A percentile compares a stretch with the other conserved stretches of the same genome.
These are phyloP conservation scores for Hirundo rustica DNA, from an alignment of 2,797 vertebrate genomes.

Conservation along the genomic window DNA sequence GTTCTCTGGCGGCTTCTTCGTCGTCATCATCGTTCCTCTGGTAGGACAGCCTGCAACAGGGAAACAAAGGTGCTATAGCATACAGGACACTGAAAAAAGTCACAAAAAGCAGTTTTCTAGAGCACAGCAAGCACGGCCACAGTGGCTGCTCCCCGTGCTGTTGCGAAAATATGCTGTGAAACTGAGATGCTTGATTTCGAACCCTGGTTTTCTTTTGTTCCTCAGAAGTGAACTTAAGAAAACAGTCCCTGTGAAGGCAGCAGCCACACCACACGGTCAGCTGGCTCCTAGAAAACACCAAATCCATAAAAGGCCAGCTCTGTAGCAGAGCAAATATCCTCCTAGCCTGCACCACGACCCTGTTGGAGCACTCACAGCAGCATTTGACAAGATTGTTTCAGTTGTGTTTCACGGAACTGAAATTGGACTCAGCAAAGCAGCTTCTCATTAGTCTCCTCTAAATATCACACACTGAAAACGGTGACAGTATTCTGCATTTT, in stretches of 20 bases:
- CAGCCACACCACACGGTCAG: not conserved
- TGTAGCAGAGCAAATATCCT: not conserved
- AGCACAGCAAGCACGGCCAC: not conserved
- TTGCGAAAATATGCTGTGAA: not conserved
- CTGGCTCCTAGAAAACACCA: not conserved
- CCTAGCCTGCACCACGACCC: not conserved
- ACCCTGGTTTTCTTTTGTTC: not conserved
- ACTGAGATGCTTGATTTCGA: not conserved
- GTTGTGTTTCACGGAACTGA: not conserved
- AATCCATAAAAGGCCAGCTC: not conserved
- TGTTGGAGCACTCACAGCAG: not conserved
- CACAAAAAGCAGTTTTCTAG: not conserved
- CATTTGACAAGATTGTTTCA: not conserved
- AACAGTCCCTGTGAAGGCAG: not conserved
- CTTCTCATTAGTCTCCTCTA: not conserved
- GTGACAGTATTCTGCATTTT: not conserved
- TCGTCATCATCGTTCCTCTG: conserved; percentile 89
- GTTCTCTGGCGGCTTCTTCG: conserved; percentile 93
- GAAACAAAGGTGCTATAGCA: not conserved
- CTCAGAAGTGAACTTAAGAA: not conserved
- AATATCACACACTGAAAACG: not conserved
- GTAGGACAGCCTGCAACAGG: conserved; percentile 82
- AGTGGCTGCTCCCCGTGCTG: not conserved
- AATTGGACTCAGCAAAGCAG: not conserved
- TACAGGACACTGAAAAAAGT: not conserved